Evolutionary conservation across 2,888 invertebrate species (phyloP), one percentile per base, ranked within the genome.

Genomic region (Andricus curvator): DNA sequence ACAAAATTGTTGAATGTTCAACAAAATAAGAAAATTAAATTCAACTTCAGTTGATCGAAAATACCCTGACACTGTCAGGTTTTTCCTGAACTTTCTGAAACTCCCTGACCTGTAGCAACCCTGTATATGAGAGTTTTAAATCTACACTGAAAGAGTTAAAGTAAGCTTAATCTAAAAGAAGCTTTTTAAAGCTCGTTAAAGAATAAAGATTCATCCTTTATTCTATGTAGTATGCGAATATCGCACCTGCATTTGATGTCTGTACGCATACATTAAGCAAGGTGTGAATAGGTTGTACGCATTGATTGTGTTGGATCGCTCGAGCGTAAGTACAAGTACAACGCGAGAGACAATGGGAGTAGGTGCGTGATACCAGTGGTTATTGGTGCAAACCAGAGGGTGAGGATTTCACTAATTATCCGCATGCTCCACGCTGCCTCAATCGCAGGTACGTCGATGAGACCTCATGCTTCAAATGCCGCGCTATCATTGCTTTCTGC

Each of bases 351-450:
- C 68, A 68, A 68, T 68, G 41, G 68, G 22, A 22, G 22, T 48
- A 67, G 67, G 41, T 67, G 41, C 15, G n/a, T 41, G 67, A 22
- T 68, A 48, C 25, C 68, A 68, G 25, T 68, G 68, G 68, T 68
- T 68, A 68, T 68, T 68, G 44, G 44, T 68, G 68, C 68, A 68
- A 68, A 68, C 20, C 25, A 68, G 25, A 44, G 68, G 68, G 41
- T 68, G 68, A 68, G 68, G 44, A 68, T 48, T 68, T 48, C 68
- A 68, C 68, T 68, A 68, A 68, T 68, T 48, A 48, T 44, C 48
- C 17, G 44, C 25, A 44, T 68, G 48, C 17, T 41, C 48, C 15
- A 17, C 15, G 17, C 68, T 68, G 15, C 15, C 44, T 25, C 44
- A 41, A 67, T 68, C 8, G 22, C 48, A 67, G 41, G n/a, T 20